Base-by-base conservation (phyloP, 2,113 vertebrate genomes). In the Myodes glareolus region DNA sequence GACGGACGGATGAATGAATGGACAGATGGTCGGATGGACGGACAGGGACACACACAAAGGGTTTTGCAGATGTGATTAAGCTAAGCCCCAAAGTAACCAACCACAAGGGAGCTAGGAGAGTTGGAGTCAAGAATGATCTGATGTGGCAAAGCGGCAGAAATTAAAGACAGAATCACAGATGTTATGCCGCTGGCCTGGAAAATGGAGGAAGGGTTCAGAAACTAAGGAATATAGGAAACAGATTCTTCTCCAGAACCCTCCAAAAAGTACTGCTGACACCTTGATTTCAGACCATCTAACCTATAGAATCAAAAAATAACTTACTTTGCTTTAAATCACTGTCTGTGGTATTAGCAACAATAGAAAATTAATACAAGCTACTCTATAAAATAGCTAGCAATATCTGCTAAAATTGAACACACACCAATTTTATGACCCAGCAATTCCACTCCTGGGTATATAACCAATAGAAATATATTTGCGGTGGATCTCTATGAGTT, bases 261-360 rank as follows among this genome's bases (percentile, higher is more conserved):
- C 78, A 87, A 93, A 89, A 94, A 85, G 36, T 23, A 78, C 23
- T 80, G 68, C 21, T 75, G 19, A 81, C 19, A 90, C 31, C 47
- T 89, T 84, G 58, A 91, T 78, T 92, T 95, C 87, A 87, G 63
- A 76, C 73, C 13, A 90, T 75, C 45, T 96, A 25, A 68, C 16
- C 45, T 90, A 72, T 25, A 80, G 75, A 95, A 93, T 72, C 75
- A 25, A 68, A 86, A 92, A 67, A 94, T 93, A 94, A 55, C 58
- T 29, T 16, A 33, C 47, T 80, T 67, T 93, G 36, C 45, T 86
- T 82, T 84, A 89, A 96, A 47, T 9, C 87, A 84, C 33, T 95
- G 19, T 75, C 77, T 86, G 50, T 68, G 12, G 21, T 72, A 78
- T 65, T 7, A 94, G 88, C 67, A 90, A 61, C 68, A 93, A 91